Percentiles rank a stretch among this genome's conserved stretches.
phyloP scores from a whole-genome alignment of 2,797 vertebrate genomes.

The Megalops cyprinoides region DNA sequence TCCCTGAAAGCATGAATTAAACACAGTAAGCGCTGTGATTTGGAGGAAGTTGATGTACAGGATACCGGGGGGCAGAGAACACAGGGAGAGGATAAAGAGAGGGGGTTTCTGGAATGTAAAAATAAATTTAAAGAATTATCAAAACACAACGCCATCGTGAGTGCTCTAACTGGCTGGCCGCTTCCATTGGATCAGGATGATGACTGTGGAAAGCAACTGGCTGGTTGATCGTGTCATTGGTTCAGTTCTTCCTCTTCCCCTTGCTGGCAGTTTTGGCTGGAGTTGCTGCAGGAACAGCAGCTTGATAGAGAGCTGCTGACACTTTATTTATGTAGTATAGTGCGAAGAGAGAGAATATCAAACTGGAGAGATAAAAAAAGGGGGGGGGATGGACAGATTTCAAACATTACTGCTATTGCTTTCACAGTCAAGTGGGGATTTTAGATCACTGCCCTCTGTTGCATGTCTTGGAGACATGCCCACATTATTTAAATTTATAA shows the following conservation, averaged over 20 bases:
- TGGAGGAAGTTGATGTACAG: background rate
- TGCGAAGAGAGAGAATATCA: conserved; percentile 82
- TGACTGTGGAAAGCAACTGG: background rate
- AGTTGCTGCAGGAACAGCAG: conserved; percentile 61
- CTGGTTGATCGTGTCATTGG: background rate
- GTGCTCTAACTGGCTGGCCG: conserved; percentile 31
- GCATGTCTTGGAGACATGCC: background rate
- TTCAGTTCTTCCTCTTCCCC: conserved; percentile 90
- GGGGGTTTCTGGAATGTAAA: conserved; percentile 36
- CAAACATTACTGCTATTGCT: background rate
- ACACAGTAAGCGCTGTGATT: conserved; percentile 31
- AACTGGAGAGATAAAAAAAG: conserved; percentile 55
- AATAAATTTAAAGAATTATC: background rate
- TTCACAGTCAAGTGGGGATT: background rate
- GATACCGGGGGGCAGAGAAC: background rate
- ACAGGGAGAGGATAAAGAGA: conserved; percentile 50
- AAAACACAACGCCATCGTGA: conserved; percentile 30
- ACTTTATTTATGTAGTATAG: conserved; percentile 98
- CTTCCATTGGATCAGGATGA: conserved; percentile 31
- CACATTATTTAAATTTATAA: too few relatives aligned
- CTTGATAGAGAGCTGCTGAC: conserved; percentile 90
- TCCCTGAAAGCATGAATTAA: conserved; percentile 41
- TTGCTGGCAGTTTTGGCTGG: conserved; percentile 84
- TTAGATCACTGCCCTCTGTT: background rate
- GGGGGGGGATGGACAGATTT: background rate